Evolutionary conservation across 1,140 invertebrate species (phyloP).

Genomic region (Rhagoletis zephyria): DNA sequence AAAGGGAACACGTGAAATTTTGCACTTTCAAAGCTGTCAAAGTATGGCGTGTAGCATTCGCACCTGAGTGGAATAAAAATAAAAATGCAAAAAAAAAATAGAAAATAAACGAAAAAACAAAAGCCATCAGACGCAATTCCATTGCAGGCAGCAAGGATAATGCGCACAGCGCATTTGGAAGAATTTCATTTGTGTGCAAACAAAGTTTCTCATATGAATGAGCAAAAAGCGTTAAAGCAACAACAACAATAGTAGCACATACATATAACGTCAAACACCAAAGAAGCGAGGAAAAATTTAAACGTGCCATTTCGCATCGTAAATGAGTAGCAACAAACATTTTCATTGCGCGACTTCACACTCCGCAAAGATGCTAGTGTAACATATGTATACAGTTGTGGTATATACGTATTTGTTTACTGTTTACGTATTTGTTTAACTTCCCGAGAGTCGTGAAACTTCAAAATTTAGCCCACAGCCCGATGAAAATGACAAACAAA

Average conservation of each 20-base stretch:
- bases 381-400: neutral
- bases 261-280: neutral
- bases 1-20: neutral
- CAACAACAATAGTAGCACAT: neutral
- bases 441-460: no score
- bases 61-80: neutral
- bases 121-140: neutral
- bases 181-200: neutral
- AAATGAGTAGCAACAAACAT: neutral
- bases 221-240: neutral
- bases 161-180: neutral
- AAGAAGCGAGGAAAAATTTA: no score
- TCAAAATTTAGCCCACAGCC: no score
- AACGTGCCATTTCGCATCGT: neutral
- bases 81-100: neutral
- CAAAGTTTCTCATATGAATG: neutral
- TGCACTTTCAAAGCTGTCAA: conserved; percentile 7
- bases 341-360: neutral
- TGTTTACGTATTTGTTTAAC: no score
- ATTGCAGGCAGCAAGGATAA: neutral
- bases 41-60: neutral
- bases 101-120: neutral
- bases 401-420: neutral
- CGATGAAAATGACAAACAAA: no score
- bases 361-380: neutral